Base-by-base conservation (phyloP, 2,797 vertebrate species). In the Prunella strophiata region DNA sequence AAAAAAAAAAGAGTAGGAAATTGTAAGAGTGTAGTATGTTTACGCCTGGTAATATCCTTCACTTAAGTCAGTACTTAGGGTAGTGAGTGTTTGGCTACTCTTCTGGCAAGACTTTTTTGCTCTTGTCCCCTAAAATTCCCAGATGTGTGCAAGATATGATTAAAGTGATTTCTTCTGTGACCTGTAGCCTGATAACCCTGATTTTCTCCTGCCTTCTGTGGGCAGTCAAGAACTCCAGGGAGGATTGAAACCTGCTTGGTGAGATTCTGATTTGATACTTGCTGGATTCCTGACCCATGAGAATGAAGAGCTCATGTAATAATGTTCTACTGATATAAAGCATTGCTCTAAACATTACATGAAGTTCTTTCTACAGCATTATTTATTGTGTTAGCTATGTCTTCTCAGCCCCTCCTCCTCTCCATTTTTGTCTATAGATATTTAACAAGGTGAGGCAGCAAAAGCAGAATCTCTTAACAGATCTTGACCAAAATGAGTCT, bases 391-490 rank as follows among this genome's bases (percentile, higher is more conserved):
- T 78, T 36, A 75, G 7, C 23, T 57, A 4, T 16, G 7, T 52
- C 25, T 67, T 73, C 16, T 30, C 4, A 26, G 11, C 10, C 13
- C 2, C 5, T 9, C 5, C 2, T 0, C 6, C 2, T 13, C 7
- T 13, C 16, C 0, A 8, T 48, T 62, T 34, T 55, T 68, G 5
- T 67, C 26, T 65, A 18, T 0, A 3, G 26, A 15, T 58, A 45
- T 91, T 80, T 74, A 38, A 50, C 10, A 51, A 75, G 77, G 27
- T 42, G 43, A 76, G 84, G 19, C n/a, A 62, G 13, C 11, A 76
- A 83, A 84, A 55, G 27, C 17, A 85, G 47, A 85, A 55, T 27
- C 12, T 88, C 27, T 81, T 43, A 73, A 38, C 30, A 59, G 10
- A 77, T 77, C 26, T 82, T 32, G 38, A 76, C 58, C 34, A 57